Evolutionary conservation across 1,140 invertebrate genomes (phyloP), one percentile per base, ranked within the genome.

Genomic region (Danaus melanippus): DNA sequence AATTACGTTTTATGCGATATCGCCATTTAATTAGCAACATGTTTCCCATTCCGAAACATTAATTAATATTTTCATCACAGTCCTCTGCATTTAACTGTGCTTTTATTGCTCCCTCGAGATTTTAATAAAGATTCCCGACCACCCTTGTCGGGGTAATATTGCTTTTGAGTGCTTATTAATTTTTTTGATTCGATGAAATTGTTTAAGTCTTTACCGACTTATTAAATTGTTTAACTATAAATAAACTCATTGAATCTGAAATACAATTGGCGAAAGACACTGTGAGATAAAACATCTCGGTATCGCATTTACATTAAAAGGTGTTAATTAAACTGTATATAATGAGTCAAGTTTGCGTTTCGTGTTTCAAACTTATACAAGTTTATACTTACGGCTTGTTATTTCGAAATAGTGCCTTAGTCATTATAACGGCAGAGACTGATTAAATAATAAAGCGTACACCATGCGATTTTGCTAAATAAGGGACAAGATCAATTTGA

Each of bases 21-120:
- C 78, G 79, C 76, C 80, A 80, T 86, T 84, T 86, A 84, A 86
- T 86, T 86, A 86, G 80, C 83, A 80, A 83, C 78, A 81, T 81
- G 80, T 84, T 86, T 80, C 73, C 74, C 79, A 83, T 86, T 86
- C 74, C 76, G 71, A 81, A 81, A 84, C 80, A 84, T 83, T 86
- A 84, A 86, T 86, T 86, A 86, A 86, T 84, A 86, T 84, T 86
- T 86, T 81, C 80, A 83, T 81, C 79, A 81, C 76, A 79, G 74
- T 80, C 80, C 79, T 71, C 71, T 71, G 76, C 79, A 77, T 86
- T 84, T 81, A 81, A 84, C 76, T 84, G 83, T 86, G 75, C 79
- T 86, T 84, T 86, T 86, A 86, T 84, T 84, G 75, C 79, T 80
- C 77, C 69, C 74, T 78, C 69, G 78, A 84, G 80, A 82, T 86